Evolutionary conservation across 2,113 vertebrate genomes (phyloP).

Genomic region (Microtus ochrogaster): DNA sequence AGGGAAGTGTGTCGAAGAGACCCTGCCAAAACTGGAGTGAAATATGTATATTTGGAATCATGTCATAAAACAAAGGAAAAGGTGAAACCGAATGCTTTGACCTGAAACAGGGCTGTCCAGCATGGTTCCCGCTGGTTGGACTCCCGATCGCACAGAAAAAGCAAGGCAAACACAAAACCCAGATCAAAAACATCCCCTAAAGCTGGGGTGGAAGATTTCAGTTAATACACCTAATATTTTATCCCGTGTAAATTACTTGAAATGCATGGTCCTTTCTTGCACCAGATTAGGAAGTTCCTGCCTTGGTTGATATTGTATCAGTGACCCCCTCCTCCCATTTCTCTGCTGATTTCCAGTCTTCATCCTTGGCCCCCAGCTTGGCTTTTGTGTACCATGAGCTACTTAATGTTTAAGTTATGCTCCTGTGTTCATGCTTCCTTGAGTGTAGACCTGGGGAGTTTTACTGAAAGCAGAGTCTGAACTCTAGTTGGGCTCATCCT

Average conservation of each 20-base stretch:
- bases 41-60: slow-evolving; percentile 26
- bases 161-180: background rate
- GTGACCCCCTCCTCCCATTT: background rate
- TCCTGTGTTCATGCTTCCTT: background rate
- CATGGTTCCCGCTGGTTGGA: background rate
- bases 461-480: background rate
- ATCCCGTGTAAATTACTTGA: background rate
- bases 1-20: no score
- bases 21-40: background rate
- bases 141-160: background rate
- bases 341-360: background rate
- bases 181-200: background rate
- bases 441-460: background rate
- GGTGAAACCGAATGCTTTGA: background rate
- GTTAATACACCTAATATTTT: background rate
- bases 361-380: background rate
- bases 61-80: slow-evolving; percentile 10
- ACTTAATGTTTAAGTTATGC: background rate
- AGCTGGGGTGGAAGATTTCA: background rate
- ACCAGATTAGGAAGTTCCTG: background rate
- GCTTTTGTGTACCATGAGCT: background rate
- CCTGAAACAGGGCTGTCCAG: background rate
- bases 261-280: background rate
- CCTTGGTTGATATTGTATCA: background rate
- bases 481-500: background rate